Percentiles rank a stretch among this genome's conserved stretches.
Evolutionary conservation across 2,888 invertebrate genomes (phyloP).

Genomic region (Meiosimyza decipiens): DNA sequence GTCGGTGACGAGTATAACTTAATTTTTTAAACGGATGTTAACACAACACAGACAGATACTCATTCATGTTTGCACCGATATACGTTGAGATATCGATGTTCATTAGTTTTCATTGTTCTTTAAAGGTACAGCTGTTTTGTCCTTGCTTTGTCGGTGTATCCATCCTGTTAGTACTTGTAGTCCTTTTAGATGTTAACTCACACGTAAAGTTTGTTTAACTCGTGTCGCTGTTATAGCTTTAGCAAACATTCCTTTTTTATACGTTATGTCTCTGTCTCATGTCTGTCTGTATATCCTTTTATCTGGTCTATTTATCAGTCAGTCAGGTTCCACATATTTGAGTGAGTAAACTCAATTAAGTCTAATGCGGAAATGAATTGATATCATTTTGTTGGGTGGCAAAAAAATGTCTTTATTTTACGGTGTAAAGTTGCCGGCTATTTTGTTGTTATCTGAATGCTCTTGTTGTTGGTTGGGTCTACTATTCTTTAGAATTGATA

Average conservation of each 20-base stretch:
- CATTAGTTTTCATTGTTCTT: conserved; percentile 12
- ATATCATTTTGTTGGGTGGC: conserved; percentile 3
- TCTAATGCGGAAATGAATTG: conserved; percentile 25
- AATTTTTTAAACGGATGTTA: conserved; percentile 19
- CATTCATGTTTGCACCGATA: not conserved
- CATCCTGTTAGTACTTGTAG: not conserved
- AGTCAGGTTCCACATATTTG: conserved; percentile 12
- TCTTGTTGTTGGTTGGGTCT: too few species aligned
- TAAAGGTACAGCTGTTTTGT: not conserved
- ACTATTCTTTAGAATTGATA: too few species aligned
- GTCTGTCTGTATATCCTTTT: conserved; percentile 5
- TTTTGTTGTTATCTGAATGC: too few species aligned
- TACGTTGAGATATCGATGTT: not conserved
- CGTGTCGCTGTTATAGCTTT: too few species aligned
- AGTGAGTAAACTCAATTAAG: conserved; percentile 17
- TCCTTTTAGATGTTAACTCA: too few species aligned
- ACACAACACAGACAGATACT: not conserved
- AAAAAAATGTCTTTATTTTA: not conserved
- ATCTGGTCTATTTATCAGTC: conserved; percentile 33
- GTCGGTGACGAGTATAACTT: conserved; percentile 6
- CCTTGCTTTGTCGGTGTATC: not conserved
- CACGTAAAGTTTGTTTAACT: too few species aligned
- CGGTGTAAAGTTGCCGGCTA: too few species aligned
- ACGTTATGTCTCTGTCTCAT: too few species aligned
- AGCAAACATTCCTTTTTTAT: too few species aligned